These are phyloP conservation scores for Triplophysa rosa DNA, from an alignment of 2,113 vertebrate genomes.

Conservation along the genomic window DNA sequence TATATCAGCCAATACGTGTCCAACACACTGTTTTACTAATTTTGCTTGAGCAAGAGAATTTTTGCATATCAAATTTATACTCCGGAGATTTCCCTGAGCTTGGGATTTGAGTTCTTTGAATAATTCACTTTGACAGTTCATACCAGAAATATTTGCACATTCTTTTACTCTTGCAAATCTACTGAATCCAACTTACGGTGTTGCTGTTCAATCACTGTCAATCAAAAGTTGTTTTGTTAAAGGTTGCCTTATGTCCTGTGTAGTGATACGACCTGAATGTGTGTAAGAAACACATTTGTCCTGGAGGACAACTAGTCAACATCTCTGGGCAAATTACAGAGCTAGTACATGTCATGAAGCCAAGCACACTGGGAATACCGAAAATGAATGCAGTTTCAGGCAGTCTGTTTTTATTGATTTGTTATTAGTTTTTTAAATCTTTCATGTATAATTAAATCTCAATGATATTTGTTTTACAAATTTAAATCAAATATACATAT, in stretches of 20 bases:
- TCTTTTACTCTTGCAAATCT: slow-evolving; percentile 19
- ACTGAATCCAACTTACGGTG: neutral
- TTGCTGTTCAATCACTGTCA: neutral
- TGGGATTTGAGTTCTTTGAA: slow-evolving; percentile 25
- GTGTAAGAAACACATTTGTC: slow-evolving; percentile 10
- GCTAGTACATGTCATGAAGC: neutral
- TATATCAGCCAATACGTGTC: neutral
- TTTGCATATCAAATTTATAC: slow-evolving; percentile 6
- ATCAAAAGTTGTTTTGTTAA: slow-evolving; percentile 1
- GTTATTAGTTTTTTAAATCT: too few relatives aligned
- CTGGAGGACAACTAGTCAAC: neutral
- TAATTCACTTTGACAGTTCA: slow-evolving; percentile 32
- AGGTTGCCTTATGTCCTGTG: neutral
- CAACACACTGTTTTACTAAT: neutral
- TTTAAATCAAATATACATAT: too few relatives aligned
- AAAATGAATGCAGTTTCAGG: slow-evolving; percentile 55
- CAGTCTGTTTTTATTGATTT: neutral
- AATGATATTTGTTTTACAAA: too few relatives aligned
- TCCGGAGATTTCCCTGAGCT: neutral
- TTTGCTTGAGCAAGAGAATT: neutral
- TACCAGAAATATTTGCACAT: slow-evolving; percentile 36
- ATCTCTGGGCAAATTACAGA: neutral
- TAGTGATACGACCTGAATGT: neutral
- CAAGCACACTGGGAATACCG: slow-evolving; percentile 28
- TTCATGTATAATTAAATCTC: slow-evolving; percentile 37